Percentiles rank a stretch among this genome's conserved stretches.
Evolutionary conservation across 2,888 invertebrate species (phyloP).

Genomic region (Azorinus chamasolen): DNA sequence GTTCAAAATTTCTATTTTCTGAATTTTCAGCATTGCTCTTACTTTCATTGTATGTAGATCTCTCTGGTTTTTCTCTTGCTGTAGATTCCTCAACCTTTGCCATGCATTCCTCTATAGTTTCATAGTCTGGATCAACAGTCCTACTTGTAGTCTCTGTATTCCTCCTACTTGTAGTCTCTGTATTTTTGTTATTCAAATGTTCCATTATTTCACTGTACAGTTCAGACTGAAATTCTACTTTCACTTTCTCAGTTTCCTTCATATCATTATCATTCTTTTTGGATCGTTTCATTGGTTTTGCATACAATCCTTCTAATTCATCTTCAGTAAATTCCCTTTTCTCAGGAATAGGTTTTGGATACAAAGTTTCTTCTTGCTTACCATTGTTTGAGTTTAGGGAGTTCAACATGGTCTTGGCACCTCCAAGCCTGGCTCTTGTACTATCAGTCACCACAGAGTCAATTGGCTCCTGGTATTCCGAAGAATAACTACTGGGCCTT

Average conservation of each 20-base stretch:
- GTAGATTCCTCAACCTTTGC: not conserved
- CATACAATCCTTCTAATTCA: slow-evolving; percentile 58
- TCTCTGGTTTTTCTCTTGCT: not conserved
- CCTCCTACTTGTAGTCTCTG: not conserved
- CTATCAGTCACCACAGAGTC: slow-evolving; percentile 33
- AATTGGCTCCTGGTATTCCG: slow-evolving; percentile 56
- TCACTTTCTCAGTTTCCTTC: not conserved
- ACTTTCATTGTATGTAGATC: not conserved
- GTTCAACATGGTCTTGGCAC: slow-evolving; percentile 40
- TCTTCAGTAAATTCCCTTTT: slow-evolving; percentile 48
- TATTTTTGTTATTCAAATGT: slow-evolving; percentile 32
- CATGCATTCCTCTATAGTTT: slow-evolving; percentile 51
- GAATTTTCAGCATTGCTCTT: not conserved
- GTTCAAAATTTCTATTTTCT: not conserved
- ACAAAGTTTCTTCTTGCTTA: slow-evolving; percentile 55
- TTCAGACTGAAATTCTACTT: slow-evolving; percentile 19
- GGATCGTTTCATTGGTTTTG: slow-evolving; percentile 55
- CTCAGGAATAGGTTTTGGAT: slow-evolving; percentile 51
- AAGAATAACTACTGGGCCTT: not conserved
- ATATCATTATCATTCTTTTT: slow-evolving; percentile 23
- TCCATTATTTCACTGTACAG: slow-evolving; percentile 58
- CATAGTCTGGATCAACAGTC: slow-evolving; percentile 52
- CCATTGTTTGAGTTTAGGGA: slow-evolving; percentile 37
- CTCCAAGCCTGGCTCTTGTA: slow-evolving; percentile 22
- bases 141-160: not conserved